Conservation (phyloP, 2,888 invertebrate genomes). For the Philopedon plagiatum region DNA sequence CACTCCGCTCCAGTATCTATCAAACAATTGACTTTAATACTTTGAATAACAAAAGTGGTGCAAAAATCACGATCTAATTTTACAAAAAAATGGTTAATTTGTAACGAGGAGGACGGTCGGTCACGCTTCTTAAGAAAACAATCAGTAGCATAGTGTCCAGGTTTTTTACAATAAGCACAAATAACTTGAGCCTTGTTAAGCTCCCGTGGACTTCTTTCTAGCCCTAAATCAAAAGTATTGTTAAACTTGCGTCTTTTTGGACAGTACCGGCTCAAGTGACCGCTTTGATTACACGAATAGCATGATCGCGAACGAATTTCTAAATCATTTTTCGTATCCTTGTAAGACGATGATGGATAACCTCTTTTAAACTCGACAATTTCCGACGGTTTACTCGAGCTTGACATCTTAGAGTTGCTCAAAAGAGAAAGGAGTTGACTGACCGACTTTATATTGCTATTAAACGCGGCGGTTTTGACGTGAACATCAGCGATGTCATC, state of each 20-base stretch:
- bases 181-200: neutral
- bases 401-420: neutral
- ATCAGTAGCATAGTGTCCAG: neutral
- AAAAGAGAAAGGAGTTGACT: neutral
- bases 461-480: slow-evolving; percentile 22
- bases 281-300: too few relatives aligned
- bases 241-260: neutral
- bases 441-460: slow-evolving; percentile 6
- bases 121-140: slow-evolving; percentile 5
- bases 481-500: slow-evolving; percentile 28
- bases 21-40: neutral
- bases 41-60: slow-evolving; percentile 18
- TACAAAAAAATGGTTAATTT: slow-evolving; percentile 34
- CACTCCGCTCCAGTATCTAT: neutral
- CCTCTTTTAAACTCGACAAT: neutral
- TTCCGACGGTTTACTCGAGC: neutral
- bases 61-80: slow-evolving; percentile 35
- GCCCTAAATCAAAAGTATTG: neutral
- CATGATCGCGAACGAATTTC: neutral
- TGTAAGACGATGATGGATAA: neutral
- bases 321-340: neutral
- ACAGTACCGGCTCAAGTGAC: neutral
- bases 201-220: neutral
- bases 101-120: neutral
- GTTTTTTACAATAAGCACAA: neutral